phyloP scores from a whole-genome alignment of 2,888 invertebrate genomes.

The Ectemnius continuus region DNA sequence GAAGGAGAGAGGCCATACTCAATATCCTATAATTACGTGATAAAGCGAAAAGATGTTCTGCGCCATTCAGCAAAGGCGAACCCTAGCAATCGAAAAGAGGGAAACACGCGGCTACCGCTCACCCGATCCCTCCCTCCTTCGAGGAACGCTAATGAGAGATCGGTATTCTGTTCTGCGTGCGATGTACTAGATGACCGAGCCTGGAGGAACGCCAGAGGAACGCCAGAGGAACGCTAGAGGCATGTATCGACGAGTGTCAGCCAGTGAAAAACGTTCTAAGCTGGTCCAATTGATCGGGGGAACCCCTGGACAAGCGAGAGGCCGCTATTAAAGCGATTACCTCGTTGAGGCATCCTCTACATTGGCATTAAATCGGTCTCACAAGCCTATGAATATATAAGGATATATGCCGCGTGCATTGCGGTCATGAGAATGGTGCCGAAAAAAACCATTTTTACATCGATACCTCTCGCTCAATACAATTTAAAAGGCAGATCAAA shows the following conservation, averaged over 20 bases:
- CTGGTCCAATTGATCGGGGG: slow-evolving; percentile 46
- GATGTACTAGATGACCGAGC: neutral
- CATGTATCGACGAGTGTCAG: slow-evolving; percentile 23
- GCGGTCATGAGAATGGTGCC: slow-evolving; percentile 44
- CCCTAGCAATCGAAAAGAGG: slow-evolving; percentile 3
- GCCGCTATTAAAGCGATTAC: slow-evolving; percentile 71
- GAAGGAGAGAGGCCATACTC: neutral
- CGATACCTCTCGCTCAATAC: neutral
- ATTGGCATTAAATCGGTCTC: slow-evolving; percentile 65
- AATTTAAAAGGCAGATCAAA: slow-evolving; percentile 18
- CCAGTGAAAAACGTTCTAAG: slow-evolving; percentile 48
- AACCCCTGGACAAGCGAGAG: slow-evolving; percentile 55
- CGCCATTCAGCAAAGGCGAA: slow-evolving; percentile 1
- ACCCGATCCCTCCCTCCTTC: too few relatives aligned
- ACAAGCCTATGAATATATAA: slow-evolving; percentile 51
- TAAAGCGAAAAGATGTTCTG: slow-evolving; percentile 7
- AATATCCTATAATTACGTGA: slow-evolving; percentile 7
- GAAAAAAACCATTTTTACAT: slow-evolving; percentile 10
- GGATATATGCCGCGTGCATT: slow-evolving; percentile 36
- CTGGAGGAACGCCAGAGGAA: too few relatives aligned
- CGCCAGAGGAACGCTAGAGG: too few relatives aligned
- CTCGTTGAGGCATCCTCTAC: slow-evolving; percentile 72
- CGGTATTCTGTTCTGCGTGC: slow-evolving; percentile 8
- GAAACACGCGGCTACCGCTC: neutral
- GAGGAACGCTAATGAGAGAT: slow-evolving; percentile 7